Evolutionary conservation across 1,140 invertebrate species (phyloP), one percentile per base, ranked within the genome.

Genomic region (Zophobas atratus): DNA sequence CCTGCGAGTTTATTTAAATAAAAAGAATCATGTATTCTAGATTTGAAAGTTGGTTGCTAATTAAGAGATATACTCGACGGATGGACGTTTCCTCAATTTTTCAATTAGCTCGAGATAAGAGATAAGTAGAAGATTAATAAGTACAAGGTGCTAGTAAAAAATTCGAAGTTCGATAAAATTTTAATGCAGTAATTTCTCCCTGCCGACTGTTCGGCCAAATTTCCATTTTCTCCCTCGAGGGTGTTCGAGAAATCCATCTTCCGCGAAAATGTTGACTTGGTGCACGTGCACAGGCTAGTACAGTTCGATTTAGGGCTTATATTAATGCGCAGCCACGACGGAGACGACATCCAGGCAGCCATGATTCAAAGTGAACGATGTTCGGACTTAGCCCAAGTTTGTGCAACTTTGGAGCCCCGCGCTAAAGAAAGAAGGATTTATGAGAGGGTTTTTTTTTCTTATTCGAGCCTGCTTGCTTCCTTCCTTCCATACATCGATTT

Each of bases 331-430:
- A 82, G 81, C 84, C 84, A 84, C 82, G 83, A 79, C 81, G 79
- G 75, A 80, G 81, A 81, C 83, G 83, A 83, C 80, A 82, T 79
- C 79, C 77, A 81, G 78, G 79, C 83, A 74, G 84, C 83, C 84
- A 85, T 86, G 80, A 82, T 83, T 86, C 84, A 86, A 84, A 81
- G 82, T 85, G 85, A 85, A 83, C 82, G 83, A 85, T 84, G 84
- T 82, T 80, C 81, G 82, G 85, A 85, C 85, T 86, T 86, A 84
- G 83, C 80, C 81, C 82, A 85, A 85, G 84, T 85, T 85, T 83
- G 83, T 84, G 82, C 81, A 84, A 84, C 80, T 85, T 84, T 77
- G 80, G 60, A 78, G 71, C 76, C 82, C 78, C 81, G 41, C 80
- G 73, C 77, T 80, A 81, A 84, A 83, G 83, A 84, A 85, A 85